These are phyloP conservation scores for Arrhamphus sclerolepis DNA, from an alignment of 2,797 vertebrate genomes.

Conservation along the genomic window DNA sequence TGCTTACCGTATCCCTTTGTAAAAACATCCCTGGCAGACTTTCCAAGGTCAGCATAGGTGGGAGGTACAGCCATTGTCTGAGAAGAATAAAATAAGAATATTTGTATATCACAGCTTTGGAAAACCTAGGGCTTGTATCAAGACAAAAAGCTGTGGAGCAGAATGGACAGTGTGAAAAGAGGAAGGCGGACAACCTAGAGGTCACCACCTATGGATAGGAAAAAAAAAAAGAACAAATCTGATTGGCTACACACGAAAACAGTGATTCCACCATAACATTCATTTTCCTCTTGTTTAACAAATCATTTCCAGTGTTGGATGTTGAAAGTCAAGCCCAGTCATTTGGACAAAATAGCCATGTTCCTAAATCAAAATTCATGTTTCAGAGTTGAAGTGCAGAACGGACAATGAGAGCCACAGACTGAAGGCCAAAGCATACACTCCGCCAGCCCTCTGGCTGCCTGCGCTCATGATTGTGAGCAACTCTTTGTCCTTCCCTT, in stretches of 20 bases:
- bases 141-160: constrained; percentile 15
- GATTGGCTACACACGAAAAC: neutral
- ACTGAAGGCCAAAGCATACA: constrained; percentile 21
- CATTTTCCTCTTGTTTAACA: neutral
- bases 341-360: neutral
- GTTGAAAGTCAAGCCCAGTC: too few relatives aligned
- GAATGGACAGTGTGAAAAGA: neutral
- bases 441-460: constrained; percentile 13
- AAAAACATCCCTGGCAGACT: constrained; percentile 94
- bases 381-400: constrained; percentile 1
- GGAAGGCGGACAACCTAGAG: constrained; percentile 3
- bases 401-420: constrained; percentile 8
- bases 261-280: too few relatives aligned
- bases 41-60: constrained; percentile 92
- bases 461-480: constrained; percentile 11
- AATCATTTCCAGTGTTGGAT: neutral
- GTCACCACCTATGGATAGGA: constrained; percentile 24
- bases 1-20: constrained; percentile 95
- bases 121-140: neutral
- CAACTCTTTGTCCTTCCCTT: constrained; percentile 26
- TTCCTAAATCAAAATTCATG: too few relatives aligned
- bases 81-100: constrained; percentile 9
- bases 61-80: constrained; percentile 96
- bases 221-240: constrained; percentile 10
- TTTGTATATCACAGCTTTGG: constrained; percentile 3